Base-by-base conservation (phyloP, 2,888 invertebrate genomes). In the Drosophila tanythrix region DNA sequence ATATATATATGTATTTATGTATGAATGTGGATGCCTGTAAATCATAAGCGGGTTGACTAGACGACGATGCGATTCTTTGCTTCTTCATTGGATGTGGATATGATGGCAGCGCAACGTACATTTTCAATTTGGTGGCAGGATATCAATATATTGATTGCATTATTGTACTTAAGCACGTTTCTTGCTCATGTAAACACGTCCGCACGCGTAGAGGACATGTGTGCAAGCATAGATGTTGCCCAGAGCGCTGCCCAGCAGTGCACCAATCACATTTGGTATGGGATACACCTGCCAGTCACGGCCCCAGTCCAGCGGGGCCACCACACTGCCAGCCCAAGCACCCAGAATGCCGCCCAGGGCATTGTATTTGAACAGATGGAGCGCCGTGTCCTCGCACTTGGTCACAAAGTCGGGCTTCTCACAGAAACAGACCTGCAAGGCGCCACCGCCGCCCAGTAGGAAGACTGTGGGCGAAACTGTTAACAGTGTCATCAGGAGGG, bases 221-320 rank as follows among this genome's bases (percentile, higher is more conserved):
- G 92, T 90, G 56, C 93, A 93, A 3, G 90, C 91, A 63, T 92
- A 92, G 8, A 94, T 93, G 79, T 94, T 94, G 4, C 94, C 94
- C 36, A 94, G 62, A 38, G 94, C 93, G 82, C 94, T 95, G 15
- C 96, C 96, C 53, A 94, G 73, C 5, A 96, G 85, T 1, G 95
- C 95, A 8, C 96, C 96, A 40, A 94, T 92, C 31, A 94, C 93
- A 87, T 96, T 96, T 4, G 96, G 95, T 85, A 95, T 95, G 1
- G 96, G 96, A 95, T 96, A 96, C 0, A 85, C 70, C 94, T 97
- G 97, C 97, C 97, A 98, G 15, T 96, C 96, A 72, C 95, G 94
- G 89, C 97, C 96, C 98, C 98, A 98, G 91, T 98, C 98, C 43
- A 98, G 93, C 2, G 98, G 97, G 67, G 97, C 96, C 4, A 96